Evolutionary conservation across 2,888 invertebrate genomes (phyloP), one percentile per base, ranked within the genome.

Genomic region (Trachelus stipa): DNA sequence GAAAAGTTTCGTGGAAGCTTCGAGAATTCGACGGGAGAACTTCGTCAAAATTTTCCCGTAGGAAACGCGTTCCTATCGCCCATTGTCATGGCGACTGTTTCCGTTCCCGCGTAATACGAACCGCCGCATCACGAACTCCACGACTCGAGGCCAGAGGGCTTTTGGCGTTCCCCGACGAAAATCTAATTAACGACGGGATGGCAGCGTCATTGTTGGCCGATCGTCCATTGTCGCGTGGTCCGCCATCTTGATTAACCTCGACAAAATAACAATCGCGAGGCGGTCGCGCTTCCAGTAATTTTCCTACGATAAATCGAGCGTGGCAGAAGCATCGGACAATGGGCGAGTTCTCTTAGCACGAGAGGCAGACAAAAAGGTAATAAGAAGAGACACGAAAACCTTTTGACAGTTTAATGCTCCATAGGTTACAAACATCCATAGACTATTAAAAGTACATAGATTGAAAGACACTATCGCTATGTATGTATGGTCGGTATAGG

Each of bases 121-220:
- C 71, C 56, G 23, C 56, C 2, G 23, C 56, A 56, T 56, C 56
- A 23, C 56, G 56, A 56, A 56, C 56, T 56, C 23, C 56, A 9
- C 23, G 11, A 71, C n/a, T 12, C 71, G 33, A 6, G 71, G 71
- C 71, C 9, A 23, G 71, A 12, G 33, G 34, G 33, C 71, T 71
- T 71, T 71, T 30, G 71, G 71, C 71, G 71, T 31, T 34, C 9
- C 34, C 71, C 71, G 34, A 74, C 74, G 75, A 73, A 78, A 78
- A 78, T 78, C 78, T 78, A 78, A 78, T 78, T 78, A 78, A 78
- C 75, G 75, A 78, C 75, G 69, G 74, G 40, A 23, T 30, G 75
- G 69, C n/a, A 23, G 35, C 69, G 73, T 33, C 33, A 78, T 78
- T 78, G 78, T 78, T 73, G 78, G 56, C 75, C 75, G 78, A 75